Evolutionary conservation across 2,113 vertebrate genomes (phyloP).

Genomic region (Brachirus orientalis): DNA sequence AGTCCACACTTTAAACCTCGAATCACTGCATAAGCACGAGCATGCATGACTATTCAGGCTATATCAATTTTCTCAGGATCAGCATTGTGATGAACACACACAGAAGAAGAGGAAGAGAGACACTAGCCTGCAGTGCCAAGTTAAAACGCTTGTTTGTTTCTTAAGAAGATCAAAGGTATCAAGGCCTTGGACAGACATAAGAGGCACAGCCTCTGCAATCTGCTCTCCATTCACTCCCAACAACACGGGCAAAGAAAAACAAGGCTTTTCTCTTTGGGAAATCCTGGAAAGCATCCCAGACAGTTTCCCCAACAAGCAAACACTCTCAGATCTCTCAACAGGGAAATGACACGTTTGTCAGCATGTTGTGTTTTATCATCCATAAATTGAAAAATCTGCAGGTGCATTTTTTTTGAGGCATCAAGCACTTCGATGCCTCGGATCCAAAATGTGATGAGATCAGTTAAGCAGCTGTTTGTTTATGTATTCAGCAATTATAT

Average conservation of each 20-base stretch:
- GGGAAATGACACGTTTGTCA: slow-evolving; percentile 62
- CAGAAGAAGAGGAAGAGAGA: slow-evolving; percentile 41
- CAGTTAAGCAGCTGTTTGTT: slow-evolving; percentile 13
- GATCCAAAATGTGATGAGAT: slow-evolving; percentile 22
- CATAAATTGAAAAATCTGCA: slow-evolving; percentile 51
- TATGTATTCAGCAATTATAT: slow-evolving; percentile 28
- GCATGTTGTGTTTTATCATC: slow-evolving; percentile 39
- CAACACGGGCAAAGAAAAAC: slow-evolving; percentile 66
- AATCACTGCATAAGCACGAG: not conserved
- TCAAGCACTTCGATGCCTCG: slow-evolving; percentile 21
- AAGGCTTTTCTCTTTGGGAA: slow-evolving; percentile 64
- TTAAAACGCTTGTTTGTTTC: slow-evolving; percentile 80
- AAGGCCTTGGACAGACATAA: slow-evolving; percentile 81
- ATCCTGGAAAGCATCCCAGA: slow-evolving; percentile 74
- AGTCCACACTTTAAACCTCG: slow-evolving; percentile 25
- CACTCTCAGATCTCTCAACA: slow-evolving; percentile 45
- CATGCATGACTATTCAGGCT: slow-evolving; percentile 18
- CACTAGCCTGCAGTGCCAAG: slow-evolving; percentile 55
- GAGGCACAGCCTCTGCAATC: slow-evolving; percentile 71
- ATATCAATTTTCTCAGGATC: slow-evolving; percentile 68
- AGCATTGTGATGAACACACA: slow-evolving; percentile 48
- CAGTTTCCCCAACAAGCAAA: slow-evolving; percentile 64
- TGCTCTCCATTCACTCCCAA: slow-evolving; percentile 74
- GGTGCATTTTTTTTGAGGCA: slow-evolving; percentile 37
- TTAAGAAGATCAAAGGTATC: slow-evolving; percentile 79